Evolutionary conservation across 2,797 vertebrate genomes (phyloP), one percentile per base, ranked within the genome.

Genomic region (Acipenser oxyrinchus): DNA sequence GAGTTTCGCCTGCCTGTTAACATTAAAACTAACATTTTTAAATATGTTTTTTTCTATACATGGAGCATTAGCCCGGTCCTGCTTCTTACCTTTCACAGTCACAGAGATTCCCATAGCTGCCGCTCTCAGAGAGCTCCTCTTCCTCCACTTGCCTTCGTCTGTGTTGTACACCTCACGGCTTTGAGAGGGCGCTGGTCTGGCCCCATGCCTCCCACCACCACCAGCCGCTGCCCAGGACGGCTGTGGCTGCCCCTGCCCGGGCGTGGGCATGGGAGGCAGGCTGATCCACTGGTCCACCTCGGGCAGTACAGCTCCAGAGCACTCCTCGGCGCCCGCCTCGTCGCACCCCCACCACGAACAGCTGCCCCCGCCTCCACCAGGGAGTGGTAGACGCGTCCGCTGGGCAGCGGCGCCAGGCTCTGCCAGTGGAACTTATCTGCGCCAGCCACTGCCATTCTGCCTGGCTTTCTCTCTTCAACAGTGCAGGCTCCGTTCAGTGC

Each of bases 131-230:
- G 89, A 80, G 55, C 88, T 95, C 77, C 93, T 93, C 86, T 93
- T 97, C 87, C 89, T 95, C 96, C 96, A 99, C 80, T 87, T 92
- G 61, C 95, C 94, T 68, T 99, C 95, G 0, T 99, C 95, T 1
- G 92, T 88, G 84, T 87, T 89, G 86, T 91, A 98, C 84, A 94
- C 86, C 82, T 98, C 96, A 98, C 96, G 49, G 86, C 89, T 84
- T 93, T 95, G 71, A 98, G 80, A 1, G 96, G 96, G 73, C 83
- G 88, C 86, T 97, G 96, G 64, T 87, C 83, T 37, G 82, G 87
- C 12, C 94, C 96, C 1, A 98, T 93, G 0, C 96, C 96, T 57
- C 96, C 96, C 1, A 98, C 87, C 75, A 96, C 95, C 81, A 98
- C 84, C 78, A 99, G 91, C 81, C 95, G 86, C 81, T 99, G 69